Conservation (phyloP, 1,140 invertebrate genomes). For the Polyergus mexicanus region DNA sequence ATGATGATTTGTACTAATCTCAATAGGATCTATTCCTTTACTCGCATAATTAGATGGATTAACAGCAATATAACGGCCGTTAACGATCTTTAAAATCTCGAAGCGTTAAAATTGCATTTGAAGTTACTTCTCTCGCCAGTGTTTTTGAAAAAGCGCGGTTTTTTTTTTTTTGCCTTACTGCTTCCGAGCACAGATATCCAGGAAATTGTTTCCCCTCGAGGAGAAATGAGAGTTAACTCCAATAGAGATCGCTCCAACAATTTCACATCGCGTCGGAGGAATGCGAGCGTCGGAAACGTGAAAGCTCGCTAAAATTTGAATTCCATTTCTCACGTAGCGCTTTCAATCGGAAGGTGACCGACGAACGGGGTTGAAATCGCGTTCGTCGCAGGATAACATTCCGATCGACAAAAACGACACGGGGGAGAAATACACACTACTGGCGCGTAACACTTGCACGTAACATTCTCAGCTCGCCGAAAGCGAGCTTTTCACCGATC, state of each 20-base stretch:
- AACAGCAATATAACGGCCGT: constrained; percentile 21
- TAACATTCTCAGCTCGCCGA: neutral
- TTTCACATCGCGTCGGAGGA: constrained; percentile 24
- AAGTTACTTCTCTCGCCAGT: neutral
- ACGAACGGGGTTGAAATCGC: neutral
- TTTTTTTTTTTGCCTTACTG: constrained; percentile 53
- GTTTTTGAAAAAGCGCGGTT: constrained; percentile 6
- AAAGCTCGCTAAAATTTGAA: constrained; percentile 35
- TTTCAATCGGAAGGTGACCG: neutral
- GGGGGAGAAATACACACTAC: neutral
- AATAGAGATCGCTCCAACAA: neutral
- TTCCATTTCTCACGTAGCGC: constrained; percentile 19
- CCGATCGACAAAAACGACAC: constrained; percentile 5
- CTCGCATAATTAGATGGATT: neutral
- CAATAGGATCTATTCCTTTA: neutral
- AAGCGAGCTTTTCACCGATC: constrained; percentile 8
- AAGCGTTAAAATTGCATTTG: constrained; percentile 15
- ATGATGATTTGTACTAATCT: constrained; percentile 8
- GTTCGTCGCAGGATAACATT: neutral
- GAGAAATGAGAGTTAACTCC: constrained; percentile 32
- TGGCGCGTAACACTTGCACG: neutral
- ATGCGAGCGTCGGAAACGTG: neutral
- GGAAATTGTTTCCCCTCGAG: constrained; percentile 53
- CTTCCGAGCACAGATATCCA: constrained; percentile 24
- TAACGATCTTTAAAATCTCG: constrained; percentile 34